Percentiles rank a stretch among this genome's conserved stretches.
phyloP scores from a whole-genome alignment of 2,888 invertebrate species.

The Stratiomys singularior region DNA sequence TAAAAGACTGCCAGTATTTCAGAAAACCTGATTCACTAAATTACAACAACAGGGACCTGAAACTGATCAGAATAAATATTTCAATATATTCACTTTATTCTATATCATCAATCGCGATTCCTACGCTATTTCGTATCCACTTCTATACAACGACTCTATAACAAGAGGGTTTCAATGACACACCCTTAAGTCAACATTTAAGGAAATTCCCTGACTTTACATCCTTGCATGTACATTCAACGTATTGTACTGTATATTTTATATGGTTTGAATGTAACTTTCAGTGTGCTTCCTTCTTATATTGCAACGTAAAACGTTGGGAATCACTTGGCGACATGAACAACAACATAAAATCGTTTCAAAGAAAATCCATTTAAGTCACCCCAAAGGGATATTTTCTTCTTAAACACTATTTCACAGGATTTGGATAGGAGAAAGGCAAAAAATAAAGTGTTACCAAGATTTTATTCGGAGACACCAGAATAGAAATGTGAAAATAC shows the following conservation, averaged over 20 bases:
- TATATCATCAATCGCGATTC: too few relatives aligned
- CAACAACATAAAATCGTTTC: constrained; percentile 35
- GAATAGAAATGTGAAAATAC: too few relatives aligned
- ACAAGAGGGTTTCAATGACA: background rate
- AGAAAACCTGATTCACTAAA: too few relatives aligned
- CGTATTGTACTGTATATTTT: background rate
- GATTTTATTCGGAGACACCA: too few relatives aligned
- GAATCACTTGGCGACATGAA: constrained; percentile 25
- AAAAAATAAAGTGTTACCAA: background rate
- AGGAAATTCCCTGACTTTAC: background rate
- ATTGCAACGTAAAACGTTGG: background rate
- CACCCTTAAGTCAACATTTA: constrained; percentile 4
- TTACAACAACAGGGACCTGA: too few relatives aligned
- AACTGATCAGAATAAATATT: too few relatives aligned
- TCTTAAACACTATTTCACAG: background rate
- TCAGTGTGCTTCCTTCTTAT: background rate
- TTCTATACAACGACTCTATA: background rate
- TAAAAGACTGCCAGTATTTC: too few relatives aligned
- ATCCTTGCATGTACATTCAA: background rate
- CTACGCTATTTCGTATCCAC: too few relatives aligned
- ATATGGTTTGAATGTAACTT: background rate
- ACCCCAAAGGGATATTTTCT: constrained; percentile 36
- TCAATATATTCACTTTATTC: too few relatives aligned
- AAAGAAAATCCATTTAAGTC: constrained; percentile 42
- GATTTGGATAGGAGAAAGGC: too few relatives aligned